Conservation (phyloP, 2,888 invertebrate genomes). For the Dicyrtomina minuta region DNA sequence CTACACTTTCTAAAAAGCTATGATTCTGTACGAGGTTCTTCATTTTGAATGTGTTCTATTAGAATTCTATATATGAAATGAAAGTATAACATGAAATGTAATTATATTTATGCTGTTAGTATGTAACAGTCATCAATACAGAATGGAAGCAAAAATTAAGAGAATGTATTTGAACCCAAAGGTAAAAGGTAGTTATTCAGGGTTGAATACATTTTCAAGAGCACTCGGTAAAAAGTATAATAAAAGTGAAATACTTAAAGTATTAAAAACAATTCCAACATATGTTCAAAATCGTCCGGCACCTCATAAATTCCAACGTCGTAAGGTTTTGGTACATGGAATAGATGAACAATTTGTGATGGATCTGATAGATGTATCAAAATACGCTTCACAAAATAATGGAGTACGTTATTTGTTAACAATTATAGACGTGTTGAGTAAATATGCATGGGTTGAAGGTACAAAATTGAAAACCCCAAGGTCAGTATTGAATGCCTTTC, state of each 20-base stretch:
- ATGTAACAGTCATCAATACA: not conserved
- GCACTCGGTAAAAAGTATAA: no score
- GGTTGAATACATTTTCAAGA: not conserved
- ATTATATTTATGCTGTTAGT: no score
- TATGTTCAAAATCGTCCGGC: slow-evolving; percentile 52
- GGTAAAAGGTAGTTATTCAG: slow-evolving; percentile 17
- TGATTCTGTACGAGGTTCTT: not conserved
- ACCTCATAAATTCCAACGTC: slow-evolving; percentile 22
- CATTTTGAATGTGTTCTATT: not conserved
- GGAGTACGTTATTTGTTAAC: slow-evolving; percentile 37
- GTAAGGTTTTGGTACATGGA: slow-evolving; percentile 27
- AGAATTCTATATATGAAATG: no score
- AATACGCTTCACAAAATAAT: slow-evolving; percentile 29
- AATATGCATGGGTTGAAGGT: slow-evolving; percentile 41
- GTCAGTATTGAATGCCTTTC: slow-evolving; percentile 1
- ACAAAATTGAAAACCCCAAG: slow-evolving; percentile 28
- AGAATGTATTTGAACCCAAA: slow-evolving; percentile 25
- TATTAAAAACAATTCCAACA: slow-evolving; percentile 46
- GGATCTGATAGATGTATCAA: slow-evolving; percentile 31
- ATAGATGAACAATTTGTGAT: slow-evolving; percentile 37
- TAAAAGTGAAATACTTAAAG: not conserved
- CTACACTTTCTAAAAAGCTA: no score
- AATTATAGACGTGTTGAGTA: slow-evolving; percentile 42
- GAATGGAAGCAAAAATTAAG: slow-evolving; percentile 3
- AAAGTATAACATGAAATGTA: not conserved